Evolutionary conservation across 2,113 vertebrate species (phyloP).

Genomic region (Nematolebias whitei): DNA sequence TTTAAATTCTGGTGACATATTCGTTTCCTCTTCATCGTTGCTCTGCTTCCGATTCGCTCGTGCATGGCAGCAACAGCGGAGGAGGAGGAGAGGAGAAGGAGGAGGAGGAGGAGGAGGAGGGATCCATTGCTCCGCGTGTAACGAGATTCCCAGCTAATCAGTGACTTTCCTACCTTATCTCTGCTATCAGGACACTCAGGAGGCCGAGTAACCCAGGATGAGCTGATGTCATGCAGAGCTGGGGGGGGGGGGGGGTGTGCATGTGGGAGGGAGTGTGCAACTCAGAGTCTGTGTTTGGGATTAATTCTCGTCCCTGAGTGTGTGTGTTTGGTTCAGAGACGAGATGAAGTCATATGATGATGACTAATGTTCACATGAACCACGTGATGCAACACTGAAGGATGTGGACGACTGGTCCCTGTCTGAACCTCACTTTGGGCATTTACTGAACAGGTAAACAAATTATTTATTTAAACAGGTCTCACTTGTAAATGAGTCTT

Average conservation of each 20-base stretch:
- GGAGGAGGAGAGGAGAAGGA: constrained; percentile 15
- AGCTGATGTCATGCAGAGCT: constrained; percentile 83
- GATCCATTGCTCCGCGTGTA: constrained; percentile 78
- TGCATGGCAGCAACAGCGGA: constrained; percentile 31
- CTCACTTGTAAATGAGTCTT: no score
- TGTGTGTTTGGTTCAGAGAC: constrained; percentile 28
- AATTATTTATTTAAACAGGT: no score
- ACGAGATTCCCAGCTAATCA: constrained; percentile 84
- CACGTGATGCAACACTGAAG: constrained; percentile 50
- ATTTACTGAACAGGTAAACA: no score
- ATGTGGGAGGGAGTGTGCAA: not conserved
- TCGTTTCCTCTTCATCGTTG: constrained; percentile 21
- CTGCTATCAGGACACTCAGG: constrained; percentile 80
- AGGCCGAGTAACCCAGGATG: constrained; percentile 82
- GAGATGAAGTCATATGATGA: constrained; percentile 49
- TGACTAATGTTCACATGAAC: constrained; percentile 53
- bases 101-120: constrained; percentile 54
- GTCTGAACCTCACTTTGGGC: constrained; percentile 2
- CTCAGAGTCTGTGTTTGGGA: constrained; percentile 6
- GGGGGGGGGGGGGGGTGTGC: constrained; percentile 42
- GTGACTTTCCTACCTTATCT: constrained; percentile 83
- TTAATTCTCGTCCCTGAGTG: constrained; percentile 24
- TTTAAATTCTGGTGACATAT: not conserved
- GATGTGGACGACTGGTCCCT: not conserved
- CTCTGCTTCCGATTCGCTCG: constrained; percentile 10